phyloP scores from a whole-genome alignment of 2,797 vertebrate genomes.

The Dicrostonyx torquatus region DNA sequence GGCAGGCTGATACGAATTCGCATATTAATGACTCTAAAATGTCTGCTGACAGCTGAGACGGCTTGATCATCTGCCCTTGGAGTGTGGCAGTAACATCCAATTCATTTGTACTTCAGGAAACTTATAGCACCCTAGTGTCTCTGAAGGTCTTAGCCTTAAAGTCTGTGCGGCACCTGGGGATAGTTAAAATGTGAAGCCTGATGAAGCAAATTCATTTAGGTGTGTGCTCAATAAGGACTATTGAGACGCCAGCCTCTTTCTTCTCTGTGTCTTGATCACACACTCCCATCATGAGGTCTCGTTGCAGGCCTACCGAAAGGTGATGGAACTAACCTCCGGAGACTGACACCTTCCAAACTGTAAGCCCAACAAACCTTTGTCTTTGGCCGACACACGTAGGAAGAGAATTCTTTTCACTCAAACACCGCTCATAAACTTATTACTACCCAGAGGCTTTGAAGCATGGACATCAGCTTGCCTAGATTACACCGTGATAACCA shows the following conservation, averaged over 20 bases:
- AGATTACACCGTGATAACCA: fast-evolving
- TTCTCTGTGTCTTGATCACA: not conserved
- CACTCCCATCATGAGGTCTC: not conserved
- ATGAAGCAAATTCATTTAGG: not conserved
- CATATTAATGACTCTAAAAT: not conserved
- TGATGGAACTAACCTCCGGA: not conserved
- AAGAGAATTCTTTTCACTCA: conserved; percentile 12
- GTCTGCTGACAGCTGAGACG: not conserved
- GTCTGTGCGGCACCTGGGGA: not conserved
- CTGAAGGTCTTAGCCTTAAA: not conserved
- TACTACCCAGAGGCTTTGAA: not conserved
- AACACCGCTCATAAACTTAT: not conserved
- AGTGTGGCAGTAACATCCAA: not conserved
- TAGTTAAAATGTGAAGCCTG: not conserved
- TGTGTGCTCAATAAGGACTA: not conserved
- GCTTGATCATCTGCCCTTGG: conserved; percentile 1
- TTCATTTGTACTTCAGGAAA: not conserved
- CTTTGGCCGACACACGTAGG: not conserved
- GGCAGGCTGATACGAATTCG: not conserved
- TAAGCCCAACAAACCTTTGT: not conserved
- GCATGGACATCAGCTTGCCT: not conserved
- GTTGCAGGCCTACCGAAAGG: not conserved
- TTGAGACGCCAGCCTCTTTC: not conserved
- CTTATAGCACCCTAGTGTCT: not conserved
- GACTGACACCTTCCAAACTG: not conserved